Percentiles rank a stretch among this genome's conserved stretches.
Evolutionary conservation across 2,797 vertebrate genomes (phyloP).

Genomic region (Macropodus opercularis): DNA sequence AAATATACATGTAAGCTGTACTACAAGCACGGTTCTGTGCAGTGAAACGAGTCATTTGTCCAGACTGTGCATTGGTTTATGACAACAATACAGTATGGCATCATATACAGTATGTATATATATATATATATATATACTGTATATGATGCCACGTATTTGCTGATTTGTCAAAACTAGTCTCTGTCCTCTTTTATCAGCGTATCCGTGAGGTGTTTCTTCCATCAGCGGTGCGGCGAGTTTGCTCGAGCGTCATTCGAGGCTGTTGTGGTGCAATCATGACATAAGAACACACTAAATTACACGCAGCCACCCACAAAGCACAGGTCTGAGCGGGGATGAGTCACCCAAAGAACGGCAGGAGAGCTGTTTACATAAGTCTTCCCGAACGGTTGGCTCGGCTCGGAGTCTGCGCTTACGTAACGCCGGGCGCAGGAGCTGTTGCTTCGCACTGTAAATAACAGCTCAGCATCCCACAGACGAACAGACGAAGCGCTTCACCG

Average conservation of each 20-base stretch:
- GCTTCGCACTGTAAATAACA: conserved; percentile 48
- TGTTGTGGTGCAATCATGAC: conserved; percentile 40
- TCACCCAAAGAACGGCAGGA: conserved; percentile 56
- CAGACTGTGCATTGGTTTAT: no score
- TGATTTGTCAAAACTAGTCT: no score
- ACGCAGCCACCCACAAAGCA: conserved; percentile 52
- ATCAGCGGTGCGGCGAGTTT: not conserved
- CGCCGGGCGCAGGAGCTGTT: conserved; percentile 18
- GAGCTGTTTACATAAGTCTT: conserved; percentile 68
- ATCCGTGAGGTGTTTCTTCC: conserved; percentile 7
- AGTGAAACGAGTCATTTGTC: no score
- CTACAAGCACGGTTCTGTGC: no score
- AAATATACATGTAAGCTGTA: no score
- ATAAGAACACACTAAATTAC: conserved; percentile 46
- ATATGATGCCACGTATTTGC: no score
- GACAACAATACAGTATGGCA: no score
- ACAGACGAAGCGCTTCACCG: not conserved
- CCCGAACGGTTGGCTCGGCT: conserved; percentile 45
- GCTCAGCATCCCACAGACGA: conserved; percentile 31
- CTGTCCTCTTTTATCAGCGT: no score
- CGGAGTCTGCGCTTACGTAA: conserved; percentile 57
- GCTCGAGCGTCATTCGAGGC: conserved; percentile 18
- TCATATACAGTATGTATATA: no score
- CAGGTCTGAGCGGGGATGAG: conserved; percentile 62
- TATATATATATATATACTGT: no score